Conservation (phyloP, 1,140 invertebrate species). For the Tetranychus cinnabarinus region DNA sequence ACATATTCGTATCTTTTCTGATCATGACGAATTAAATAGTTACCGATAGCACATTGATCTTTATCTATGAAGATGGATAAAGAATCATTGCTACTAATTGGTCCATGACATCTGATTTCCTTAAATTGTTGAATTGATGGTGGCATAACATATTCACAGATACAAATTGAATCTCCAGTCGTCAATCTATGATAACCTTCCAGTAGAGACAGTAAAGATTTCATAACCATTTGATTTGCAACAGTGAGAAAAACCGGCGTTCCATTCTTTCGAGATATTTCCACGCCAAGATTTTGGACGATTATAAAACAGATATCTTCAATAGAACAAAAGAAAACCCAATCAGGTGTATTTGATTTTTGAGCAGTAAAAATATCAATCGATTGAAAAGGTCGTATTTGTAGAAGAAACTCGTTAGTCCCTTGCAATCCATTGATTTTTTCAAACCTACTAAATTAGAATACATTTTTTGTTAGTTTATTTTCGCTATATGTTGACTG, state of each 20-base stretch:
- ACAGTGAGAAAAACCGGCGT: not conserved
- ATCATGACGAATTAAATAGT: constrained; percentile 54
- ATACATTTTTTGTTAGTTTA: constrained; percentile 22
- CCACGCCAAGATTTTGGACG: not conserved
- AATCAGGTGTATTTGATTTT: not conserved
- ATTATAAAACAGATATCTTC: not conserved
- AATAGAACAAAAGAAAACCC: not conserved
- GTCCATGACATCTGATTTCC: constrained; percentile 56
- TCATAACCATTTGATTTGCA: constrained; percentile 27
- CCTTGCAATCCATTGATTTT: constrained; percentile 35
- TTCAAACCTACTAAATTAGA: constrained; percentile 42
- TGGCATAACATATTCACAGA: constrained; percentile 49
- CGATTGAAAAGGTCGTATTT: constrained; percentile 12
- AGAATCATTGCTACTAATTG: constrained; percentile 51
- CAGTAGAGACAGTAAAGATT: constrained; percentile 55
- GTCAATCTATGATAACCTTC: constrained; percentile 69
- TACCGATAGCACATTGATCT: constrained; percentile 40
- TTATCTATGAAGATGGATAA: constrained; percentile 55
- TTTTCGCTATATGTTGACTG: no score
- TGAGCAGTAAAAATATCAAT: not conserved
- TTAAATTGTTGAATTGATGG: constrained; percentile 47
- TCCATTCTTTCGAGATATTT: not conserved
- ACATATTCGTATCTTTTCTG: constrained; percentile 44
- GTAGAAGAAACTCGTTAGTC: constrained; percentile 43
- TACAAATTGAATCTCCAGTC: constrained; percentile 67